Base-by-base conservation (phyloP, 2,797 vertebrate genomes). In the Cyprinella venusta region DNA sequence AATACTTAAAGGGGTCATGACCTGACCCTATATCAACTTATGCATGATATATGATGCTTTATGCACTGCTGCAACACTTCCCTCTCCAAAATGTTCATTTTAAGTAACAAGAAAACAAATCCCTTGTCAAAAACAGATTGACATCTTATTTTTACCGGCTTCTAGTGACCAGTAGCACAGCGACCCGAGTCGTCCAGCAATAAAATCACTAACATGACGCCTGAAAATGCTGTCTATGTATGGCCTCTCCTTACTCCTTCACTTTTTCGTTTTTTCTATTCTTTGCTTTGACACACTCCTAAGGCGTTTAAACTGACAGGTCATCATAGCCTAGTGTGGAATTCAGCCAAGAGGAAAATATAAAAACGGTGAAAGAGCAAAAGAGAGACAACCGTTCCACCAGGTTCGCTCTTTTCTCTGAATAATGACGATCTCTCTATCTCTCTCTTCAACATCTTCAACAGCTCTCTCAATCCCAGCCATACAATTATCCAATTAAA, bases 401-500 rank as follows among this genome's bases (percentile, higher is more conserved):
- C 50, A 80, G 4, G 67, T 59, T 70, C 9, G 9, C 36, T 45
- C n/a, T 21, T 40, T 70, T 68, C 79, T 21, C 38, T 33, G 52
- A 80, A 70, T 61, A 80, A 61, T n/a, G 38, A 70, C 36, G 24
- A 42, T 56, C 33, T 56, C 26, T 56, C 54, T 30, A 63, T 42
- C 63, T 36, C n/a, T 30, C 67, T 76, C 13, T 40, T 42, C 7
- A n/a, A 15, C 15, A 76, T 24, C 36, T 42, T 76, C 36, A n/a
- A 61, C n/a, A 71, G 67, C 52, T 71, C 24, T 80, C 40, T 80
- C 19, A 42, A 71, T 48, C 24, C 19, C 12, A 80, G 38, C 79
- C 67, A 33, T 45, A 61, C 79, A 80, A 80, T 71, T 80, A 80
- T 71, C 79, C 52, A 80, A 71, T 71, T 71, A 80, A 45, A 71